Conservation (phyloP, 1,140 invertebrate species). For the Oscheius sp. region DNA sequence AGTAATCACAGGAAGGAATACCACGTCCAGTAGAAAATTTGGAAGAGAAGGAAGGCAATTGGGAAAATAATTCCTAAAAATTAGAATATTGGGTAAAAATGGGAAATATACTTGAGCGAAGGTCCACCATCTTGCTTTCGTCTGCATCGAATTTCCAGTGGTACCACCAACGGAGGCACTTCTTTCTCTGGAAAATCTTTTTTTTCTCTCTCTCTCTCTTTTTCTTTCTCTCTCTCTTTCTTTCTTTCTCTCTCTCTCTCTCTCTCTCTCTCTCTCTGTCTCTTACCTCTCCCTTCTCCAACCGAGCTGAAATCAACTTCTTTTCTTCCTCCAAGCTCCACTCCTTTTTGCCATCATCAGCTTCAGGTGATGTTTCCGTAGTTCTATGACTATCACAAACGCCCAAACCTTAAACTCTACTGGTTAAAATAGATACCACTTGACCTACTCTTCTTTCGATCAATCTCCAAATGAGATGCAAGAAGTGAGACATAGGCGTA, state of each 20-base stretch:
- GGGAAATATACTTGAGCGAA: slow-evolving; percentile 14
- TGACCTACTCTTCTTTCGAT: slow-evolving; percentile 43
- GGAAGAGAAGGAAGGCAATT: slow-evolving; percentile 14
- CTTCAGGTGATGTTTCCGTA: neutral
- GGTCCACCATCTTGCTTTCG: slow-evolving; percentile 14
- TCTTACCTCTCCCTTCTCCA: neutral
- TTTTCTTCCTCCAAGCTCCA: slow-evolving; percentile 2
- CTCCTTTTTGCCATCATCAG: too few relatives aligned
- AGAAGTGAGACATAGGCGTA: slow-evolving; percentile 94
- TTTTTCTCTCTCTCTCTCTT: slow-evolving; percentile 51
- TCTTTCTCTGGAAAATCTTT: slow-evolving; percentile 51
- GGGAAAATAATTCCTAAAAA: slow-evolving; percentile 36
- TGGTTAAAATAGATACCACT: neutral
- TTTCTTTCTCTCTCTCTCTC: neutral
- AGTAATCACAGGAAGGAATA: slow-evolving; percentile 26
- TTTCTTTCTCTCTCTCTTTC: too few relatives aligned
- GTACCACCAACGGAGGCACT: slow-evolving; percentile 17
- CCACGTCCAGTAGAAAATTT: slow-evolving; percentile 28
- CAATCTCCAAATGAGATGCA: slow-evolving; percentile 65
- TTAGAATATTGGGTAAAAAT: neutral
- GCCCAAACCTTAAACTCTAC: neutral
- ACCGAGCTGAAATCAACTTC: neutral
- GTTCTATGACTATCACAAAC: neutral
- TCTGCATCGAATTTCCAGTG: neutral
- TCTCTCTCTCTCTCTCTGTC: neutral